phyloP scores from a whole-genome alignment of 2,888 invertebrate genomes.

The Rhagonycha lutea region DNA sequence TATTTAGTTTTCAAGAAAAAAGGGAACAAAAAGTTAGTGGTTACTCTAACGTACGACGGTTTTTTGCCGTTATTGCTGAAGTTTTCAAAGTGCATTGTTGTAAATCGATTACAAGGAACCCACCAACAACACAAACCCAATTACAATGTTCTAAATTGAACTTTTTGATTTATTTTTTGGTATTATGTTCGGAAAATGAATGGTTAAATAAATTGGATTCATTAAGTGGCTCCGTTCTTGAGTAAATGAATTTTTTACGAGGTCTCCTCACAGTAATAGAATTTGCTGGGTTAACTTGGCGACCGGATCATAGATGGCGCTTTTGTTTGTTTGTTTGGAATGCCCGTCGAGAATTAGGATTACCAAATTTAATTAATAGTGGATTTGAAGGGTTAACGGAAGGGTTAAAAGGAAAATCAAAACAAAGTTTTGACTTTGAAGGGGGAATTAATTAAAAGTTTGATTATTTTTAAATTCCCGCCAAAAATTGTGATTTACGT shows the following conservation, averaged over 20 bases:
- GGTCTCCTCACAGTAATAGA: background rate
- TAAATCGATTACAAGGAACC: background rate
- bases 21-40: background rate
- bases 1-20: background rate
- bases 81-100: background rate
- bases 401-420: background rate
- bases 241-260: background rate
- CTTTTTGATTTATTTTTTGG: background rate
- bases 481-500: background rate
- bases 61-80: background rate
- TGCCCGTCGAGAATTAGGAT: background rate
- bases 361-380: background rate
- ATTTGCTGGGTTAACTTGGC: no score
- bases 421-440: background rate
- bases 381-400: background rate
- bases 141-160: background rate
- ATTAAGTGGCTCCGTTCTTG: background rate
- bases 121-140: background rate
- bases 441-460: background rate
- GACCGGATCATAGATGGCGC: background rate
- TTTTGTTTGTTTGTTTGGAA: background rate
- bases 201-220: background rate
- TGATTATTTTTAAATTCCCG: background rate
- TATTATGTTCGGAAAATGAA: background rate
- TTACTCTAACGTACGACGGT: background rate